These are phyloP conservation scores for Cossypha polioptera DNA, from an alignment of 2,797 vertebrate species.

Conservation along the genomic window DNA sequence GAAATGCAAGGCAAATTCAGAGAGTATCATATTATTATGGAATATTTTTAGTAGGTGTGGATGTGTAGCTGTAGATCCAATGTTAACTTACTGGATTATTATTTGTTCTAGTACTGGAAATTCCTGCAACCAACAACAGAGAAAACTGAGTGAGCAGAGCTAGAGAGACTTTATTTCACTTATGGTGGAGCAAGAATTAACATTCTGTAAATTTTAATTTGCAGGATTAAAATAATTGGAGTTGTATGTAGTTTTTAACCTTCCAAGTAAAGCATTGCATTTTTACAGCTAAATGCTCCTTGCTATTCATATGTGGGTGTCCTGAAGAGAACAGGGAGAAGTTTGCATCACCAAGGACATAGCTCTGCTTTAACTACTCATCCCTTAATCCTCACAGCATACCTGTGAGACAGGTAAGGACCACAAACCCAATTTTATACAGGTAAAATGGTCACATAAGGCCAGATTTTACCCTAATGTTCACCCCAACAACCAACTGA, in stretches of 20 bases:
- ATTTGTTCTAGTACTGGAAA: constrained; percentile 1
- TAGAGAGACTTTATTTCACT: not conserved
- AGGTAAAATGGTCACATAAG: not conserved
- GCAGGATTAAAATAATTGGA: not conserved
- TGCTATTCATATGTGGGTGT: not conserved
- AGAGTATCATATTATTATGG: not conserved
- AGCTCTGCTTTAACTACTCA: not conserved
- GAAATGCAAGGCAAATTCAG: constrained; percentile 40
- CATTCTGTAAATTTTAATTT: not conserved
- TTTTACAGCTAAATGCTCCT: not conserved
- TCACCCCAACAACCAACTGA: not conserved
- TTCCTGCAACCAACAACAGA: not conserved
- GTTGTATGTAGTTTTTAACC: not conserved
- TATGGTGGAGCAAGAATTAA: not conserved
- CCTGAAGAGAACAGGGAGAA: not conserved
- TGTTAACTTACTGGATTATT: not conserved
- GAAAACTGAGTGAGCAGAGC: accelerated
- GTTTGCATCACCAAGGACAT: not conserved
- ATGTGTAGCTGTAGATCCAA: not conserved
- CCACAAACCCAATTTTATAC: not conserved
- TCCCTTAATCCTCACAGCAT: not conserved
- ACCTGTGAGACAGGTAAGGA: not conserved
- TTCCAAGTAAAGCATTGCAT: not conserved
- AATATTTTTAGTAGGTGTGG: constrained; percentile 21
- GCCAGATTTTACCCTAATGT: not conserved